Percentiles rank a stretch among this genome's conserved stretches.
phyloP scores from a whole-genome alignment of 1,140 invertebrate genomes.

The Calliopsis andreniformis region DNA sequence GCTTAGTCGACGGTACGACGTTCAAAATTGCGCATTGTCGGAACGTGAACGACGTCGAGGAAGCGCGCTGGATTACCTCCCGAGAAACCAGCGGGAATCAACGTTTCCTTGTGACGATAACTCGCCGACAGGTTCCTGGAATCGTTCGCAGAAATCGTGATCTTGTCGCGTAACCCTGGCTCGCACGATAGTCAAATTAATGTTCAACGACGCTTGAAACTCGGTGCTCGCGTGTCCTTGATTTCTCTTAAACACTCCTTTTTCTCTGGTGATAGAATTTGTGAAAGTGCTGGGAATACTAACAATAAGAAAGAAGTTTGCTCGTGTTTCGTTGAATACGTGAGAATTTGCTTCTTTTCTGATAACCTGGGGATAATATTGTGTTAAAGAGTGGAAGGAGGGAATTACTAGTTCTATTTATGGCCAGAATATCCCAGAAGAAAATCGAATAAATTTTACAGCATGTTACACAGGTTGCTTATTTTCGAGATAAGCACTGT shows the following conservation, averaged over 20 bases:
- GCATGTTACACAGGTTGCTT: no score
- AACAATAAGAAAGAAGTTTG: not conserved
- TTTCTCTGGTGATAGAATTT: not conserved
- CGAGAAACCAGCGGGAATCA: not conserved
- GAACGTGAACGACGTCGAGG: slow-evolving; percentile 25
- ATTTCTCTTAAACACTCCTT: not conserved
- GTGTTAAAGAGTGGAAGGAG: no score
- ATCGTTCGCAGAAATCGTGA: slow-evolving; percentile 21
- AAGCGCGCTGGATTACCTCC: not conserved
- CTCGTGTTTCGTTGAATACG: no score
- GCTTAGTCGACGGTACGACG: slow-evolving; percentile 56
- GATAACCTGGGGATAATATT: no score
- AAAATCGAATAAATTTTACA: no score
- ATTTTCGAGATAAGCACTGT: no score
- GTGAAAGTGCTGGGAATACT: not conserved
- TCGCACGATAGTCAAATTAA: slow-evolving; percentile 7
- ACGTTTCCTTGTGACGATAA: not conserved
- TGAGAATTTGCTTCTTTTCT: no score
- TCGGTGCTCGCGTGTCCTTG: not conserved
- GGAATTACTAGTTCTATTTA: no score
- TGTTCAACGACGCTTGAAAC: not conserved
- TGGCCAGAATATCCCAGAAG: no score
- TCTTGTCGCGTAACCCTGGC: slow-evolving; percentile 8
- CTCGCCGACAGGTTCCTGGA: slow-evolving; percentile 14
- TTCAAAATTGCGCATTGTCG: slow-evolving; percentile 8